Conservation (phyloP, 2,888 invertebrate species). For the Drosophila rellima region DNA sequence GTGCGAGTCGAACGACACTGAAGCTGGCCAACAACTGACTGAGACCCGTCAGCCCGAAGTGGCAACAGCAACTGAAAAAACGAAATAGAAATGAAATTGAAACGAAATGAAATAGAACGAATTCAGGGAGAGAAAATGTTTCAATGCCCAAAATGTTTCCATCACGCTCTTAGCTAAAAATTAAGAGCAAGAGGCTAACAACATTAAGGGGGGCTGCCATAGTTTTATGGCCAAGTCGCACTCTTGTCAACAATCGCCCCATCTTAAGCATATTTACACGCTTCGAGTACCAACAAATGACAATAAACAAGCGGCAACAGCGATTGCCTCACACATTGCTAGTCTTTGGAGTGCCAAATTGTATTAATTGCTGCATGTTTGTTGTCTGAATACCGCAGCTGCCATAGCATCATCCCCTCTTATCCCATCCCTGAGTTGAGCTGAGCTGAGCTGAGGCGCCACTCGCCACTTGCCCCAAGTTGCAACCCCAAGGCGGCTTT, state of each 20-base stretch:
- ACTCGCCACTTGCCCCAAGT: not conserved
- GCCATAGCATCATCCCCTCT: not conserved
- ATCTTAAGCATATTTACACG: constrained; percentile 62
- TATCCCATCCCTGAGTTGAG: not conserved
- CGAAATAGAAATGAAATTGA: constrained; percentile 27
- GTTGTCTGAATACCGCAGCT: constrained; percentile 8
- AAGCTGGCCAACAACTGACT: constrained; percentile 50
- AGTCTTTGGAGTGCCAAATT: constrained; percentile 11
- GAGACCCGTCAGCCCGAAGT: not conserved
- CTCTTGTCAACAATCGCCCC: constrained; percentile 44
- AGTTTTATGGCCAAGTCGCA: constrained; percentile 28
- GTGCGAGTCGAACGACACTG: constrained; percentile 34
- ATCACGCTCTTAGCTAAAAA: constrained; percentile 25
- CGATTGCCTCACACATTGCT: constrained; percentile 45
- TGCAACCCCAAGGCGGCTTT: constrained; percentile 11
- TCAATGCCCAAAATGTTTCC: constrained; percentile 25
- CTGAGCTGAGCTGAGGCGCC: not conserved
- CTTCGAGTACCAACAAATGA: constrained; percentile 55
- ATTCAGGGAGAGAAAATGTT: constrained; percentile 12
- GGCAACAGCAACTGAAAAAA: constrained; percentile 5
- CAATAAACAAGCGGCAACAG: constrained; percentile 44
- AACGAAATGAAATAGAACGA: constrained; percentile 23
- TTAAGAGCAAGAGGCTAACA: constrained; percentile 18
- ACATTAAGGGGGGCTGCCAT: constrained; percentile 4
- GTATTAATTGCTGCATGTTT: constrained; percentile 25